Percentiles rank a stretch among this genome's conserved stretches.
Evolutionary conservation across 2,888 invertebrate species (phyloP).

Genomic region (Tiliacea citrago): DNA sequence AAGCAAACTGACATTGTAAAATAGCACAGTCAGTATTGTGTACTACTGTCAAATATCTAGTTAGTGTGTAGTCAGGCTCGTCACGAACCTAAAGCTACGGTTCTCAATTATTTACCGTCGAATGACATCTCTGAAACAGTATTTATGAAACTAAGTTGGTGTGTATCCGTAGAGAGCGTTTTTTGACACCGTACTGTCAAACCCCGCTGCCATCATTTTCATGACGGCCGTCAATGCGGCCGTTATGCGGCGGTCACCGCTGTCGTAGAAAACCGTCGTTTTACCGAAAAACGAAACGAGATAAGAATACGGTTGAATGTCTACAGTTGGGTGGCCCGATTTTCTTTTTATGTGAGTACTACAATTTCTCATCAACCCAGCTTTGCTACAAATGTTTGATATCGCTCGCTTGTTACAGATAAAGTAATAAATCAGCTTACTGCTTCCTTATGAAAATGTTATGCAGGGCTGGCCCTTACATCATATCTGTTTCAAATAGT

Average conservation of each 20-base stretch:
- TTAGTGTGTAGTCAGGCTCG: not conserved
- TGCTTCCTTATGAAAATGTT: not conserved
- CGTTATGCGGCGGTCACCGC: too few species aligned
- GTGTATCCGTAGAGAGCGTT: too few species aligned
- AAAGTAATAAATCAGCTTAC: conserved; percentile 5
- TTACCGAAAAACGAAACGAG: not conserved
- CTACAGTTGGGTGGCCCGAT: not conserved
- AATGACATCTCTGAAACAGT: too few species aligned
- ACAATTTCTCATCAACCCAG: not conserved
- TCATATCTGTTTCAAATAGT: not conserved
- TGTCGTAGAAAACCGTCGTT: too few species aligned
- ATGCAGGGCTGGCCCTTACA: conserved; percentile 9
- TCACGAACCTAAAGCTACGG: not conserved
- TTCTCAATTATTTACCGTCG: too few species aligned
- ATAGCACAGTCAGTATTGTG: not conserved
- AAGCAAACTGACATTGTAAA: not conserved
- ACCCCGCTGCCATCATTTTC: too few species aligned
- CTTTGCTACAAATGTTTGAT: not conserved
- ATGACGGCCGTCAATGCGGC: too few species aligned
- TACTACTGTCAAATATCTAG: not conserved
- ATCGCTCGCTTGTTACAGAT: not conserved
- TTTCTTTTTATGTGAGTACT: not conserved
- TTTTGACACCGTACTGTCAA: too few species aligned
- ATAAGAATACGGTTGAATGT: not conserved
- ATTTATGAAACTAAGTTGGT: too few species aligned